Evolutionary conservation across 2,113 vertebrate species (phyloP).

Genomic region (Rutilus rutilus): DNA sequence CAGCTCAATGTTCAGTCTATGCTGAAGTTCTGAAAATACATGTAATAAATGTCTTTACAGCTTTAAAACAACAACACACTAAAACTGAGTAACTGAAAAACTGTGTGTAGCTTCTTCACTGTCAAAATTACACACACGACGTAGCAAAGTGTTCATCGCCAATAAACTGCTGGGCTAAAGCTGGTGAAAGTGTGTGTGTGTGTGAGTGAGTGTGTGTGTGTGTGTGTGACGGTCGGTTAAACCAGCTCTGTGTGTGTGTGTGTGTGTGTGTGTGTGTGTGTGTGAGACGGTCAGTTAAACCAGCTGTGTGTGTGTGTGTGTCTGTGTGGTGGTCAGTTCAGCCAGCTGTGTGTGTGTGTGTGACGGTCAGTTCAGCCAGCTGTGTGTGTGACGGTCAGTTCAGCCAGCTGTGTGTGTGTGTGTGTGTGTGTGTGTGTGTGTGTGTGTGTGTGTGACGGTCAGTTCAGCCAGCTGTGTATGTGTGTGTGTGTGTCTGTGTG

Average conservation of each 20-base stretch:
- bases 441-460: too few species aligned
- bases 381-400: too few species aligned
- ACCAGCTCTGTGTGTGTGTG: conserved; percentile 72
- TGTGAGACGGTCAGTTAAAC: too few species aligned
- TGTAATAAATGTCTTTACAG: background rate
- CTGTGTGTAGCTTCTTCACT: background rate
- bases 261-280: too few species aligned
- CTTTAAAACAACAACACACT: background rate
- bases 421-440: conserved; percentile 51
- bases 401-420: too few species aligned
- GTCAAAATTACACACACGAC: background rate
- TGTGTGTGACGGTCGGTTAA: conserved; percentile 78
- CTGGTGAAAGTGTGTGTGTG: background rate
- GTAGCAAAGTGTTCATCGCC: background rate
- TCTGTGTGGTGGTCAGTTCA: too few species aligned
- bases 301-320: too few species aligned
- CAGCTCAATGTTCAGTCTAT: background rate
- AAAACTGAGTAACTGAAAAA: background rate
- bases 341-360: too few species aligned
- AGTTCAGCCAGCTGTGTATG: too few species aligned
- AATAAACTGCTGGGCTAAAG: background rate
- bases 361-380: too few species aligned
- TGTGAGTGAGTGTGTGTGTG: background rate
- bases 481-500: too few species aligned
- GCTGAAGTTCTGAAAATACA: background rate